Conservation (phyloP, 2,888 invertebrate genomes). For the Nymphalis polychloros region DNA sequence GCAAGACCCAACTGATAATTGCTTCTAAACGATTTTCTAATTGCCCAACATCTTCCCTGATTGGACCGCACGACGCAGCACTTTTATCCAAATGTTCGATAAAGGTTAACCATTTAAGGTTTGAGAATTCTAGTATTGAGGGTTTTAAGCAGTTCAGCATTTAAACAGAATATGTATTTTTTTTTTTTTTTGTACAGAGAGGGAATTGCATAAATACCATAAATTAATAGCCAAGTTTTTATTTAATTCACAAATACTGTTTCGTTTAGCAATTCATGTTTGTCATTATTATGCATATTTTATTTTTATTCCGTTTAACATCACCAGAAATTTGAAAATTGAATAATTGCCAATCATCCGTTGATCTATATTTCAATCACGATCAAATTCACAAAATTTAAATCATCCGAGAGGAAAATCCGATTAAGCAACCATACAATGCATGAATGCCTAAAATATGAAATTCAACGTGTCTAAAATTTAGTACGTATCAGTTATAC, state of each 20-base stretch:
- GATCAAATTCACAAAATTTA: constrained; percentile 8
- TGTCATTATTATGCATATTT: background rate
- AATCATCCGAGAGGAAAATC: constrained; percentile 5
- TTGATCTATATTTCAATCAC: constrained; percentile 8
- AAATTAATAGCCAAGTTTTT: background rate
- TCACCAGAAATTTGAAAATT: constrained; percentile 1
- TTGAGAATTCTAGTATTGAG: constrained; percentile 10
- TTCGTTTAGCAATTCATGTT: background rate
- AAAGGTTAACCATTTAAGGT: constrained; percentile 18
- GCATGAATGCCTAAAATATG: constrained; percentile 3
- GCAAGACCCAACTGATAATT: constrained; percentile 23
- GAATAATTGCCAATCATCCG: background rate
- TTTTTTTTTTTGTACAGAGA: background rate
- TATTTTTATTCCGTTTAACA: constrained; percentile 1
- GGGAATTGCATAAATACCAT: background rate
- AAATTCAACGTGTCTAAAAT: background rate
- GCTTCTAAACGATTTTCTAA: constrained; percentile 31
- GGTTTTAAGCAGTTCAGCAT: constrained; percentile 17
- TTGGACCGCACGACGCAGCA: constrained; percentile 36
- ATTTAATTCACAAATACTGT: too few relatives aligned
- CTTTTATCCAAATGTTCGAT: constrained; percentile 30
- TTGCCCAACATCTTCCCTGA: constrained; percentile 25
- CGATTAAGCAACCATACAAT: constrained; percentile 11
- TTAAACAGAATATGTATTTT: constrained; percentile 6
- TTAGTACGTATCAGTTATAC: background rate